Base-by-base conservation (phyloP, 2,113 vertebrate genomes). In the Ariopsis seemanni region DNA sequence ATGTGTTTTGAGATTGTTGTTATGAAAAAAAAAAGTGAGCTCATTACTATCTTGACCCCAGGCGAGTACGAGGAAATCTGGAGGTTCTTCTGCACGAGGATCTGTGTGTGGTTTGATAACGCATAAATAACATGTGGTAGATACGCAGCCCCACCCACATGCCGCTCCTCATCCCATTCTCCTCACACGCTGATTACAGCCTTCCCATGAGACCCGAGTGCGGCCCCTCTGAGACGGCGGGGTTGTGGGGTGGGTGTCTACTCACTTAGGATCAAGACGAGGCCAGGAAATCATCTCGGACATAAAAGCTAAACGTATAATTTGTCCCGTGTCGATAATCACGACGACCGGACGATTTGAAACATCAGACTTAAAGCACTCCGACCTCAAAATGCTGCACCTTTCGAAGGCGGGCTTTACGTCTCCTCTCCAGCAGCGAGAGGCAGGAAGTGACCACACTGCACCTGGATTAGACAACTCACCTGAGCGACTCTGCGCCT, bases 221-320 rank as follows among this genome's bases (percentile, higher is more conserved):
- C 85, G 93, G 91, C 92, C 92, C 93, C 92, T 92, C 90, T 85
- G 93, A 95, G 93, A 94, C 92, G 91, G 11, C 20, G 3, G 57
- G 75, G 93, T 57, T 87, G 42, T 48, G 75, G 20, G 55, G 53
- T 91, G 93, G 89, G 91, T 90, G 88, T 89, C 92, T 7, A 95
- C 95, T 96, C 96, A 96, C 90, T 95, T 91, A 91, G 93, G 95
- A 96, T 97, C 96, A 97, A 94, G 87, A 94, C 92, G 75, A 92
- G 95, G 95, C 92, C 95, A 97, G 97, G 97, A 99, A 99, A 99
- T 99, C 96, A 93, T 90, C 93, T 91, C 4, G 86, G 97, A 98
- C 97, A 94, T 93, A 90, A 88, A 97, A 97, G 95, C 96, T 96
- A 97, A 97, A 97, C 95, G 95, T 65, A 91, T 96, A 92, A 94